phyloP scores from a whole-genome alignment of 2,113 vertebrate genomes.

The Hemibagrus wyckioides region DNA sequence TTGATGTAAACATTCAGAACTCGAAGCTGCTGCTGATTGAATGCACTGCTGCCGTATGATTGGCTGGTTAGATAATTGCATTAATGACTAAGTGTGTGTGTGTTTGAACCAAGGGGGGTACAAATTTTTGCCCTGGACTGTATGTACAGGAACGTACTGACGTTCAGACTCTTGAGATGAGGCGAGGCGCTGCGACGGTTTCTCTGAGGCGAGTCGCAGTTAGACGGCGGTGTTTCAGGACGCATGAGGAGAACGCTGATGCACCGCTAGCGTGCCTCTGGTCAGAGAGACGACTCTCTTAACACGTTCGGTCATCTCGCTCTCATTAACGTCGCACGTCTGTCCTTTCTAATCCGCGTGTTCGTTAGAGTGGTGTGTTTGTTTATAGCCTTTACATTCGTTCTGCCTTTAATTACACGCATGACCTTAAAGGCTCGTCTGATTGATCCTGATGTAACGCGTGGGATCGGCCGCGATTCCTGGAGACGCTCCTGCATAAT shows the following conservation, averaged over 20 bases:
- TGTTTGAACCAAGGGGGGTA: not conserved
- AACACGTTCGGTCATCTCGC: conserved; percentile 5
- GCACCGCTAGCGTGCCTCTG: not conserved
- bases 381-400: conserved; percentile 1
- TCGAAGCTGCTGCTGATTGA: too few relatives aligned
- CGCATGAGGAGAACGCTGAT: not conserved
- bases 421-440: conserved; percentile 3
- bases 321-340: not conserved
- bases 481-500: not conserved
- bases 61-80: too few relatives aligned
- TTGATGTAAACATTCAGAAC: too few relatives aligned
- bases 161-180: not conserved
- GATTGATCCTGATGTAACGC: not conserved
- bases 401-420: conserved; percentile 18
- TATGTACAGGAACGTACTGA: not conserved
- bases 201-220: not conserved
- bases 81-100: too few relatives aligned
- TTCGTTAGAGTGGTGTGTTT: conserved; percentile 9
- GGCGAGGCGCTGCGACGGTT: too few relatives aligned
- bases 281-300: not conserved
- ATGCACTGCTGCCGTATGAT: too few relatives aligned
- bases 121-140: not conserved
- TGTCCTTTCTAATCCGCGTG: conserved; percentile 3
- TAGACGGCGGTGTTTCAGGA: not conserved
- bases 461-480: not conserved